These are phyloP conservation scores for Rhipidura dahli DNA, from an alignment of 2,113 vertebrate genomes.

Conservation along the genomic window DNA sequence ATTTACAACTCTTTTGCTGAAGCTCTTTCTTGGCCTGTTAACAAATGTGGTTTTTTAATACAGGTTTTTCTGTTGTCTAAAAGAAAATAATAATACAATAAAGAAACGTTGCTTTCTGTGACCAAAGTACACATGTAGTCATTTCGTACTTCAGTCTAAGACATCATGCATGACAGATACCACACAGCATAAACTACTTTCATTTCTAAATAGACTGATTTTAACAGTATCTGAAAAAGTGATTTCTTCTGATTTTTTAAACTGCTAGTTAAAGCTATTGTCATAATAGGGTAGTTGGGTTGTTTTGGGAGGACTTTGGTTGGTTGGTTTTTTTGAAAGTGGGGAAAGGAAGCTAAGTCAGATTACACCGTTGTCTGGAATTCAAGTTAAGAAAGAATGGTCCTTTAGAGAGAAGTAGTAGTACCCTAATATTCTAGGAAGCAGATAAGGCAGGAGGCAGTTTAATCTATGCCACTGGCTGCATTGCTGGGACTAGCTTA, in stretches of 20 bases:
- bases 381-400: neutral
- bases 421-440: neutral
- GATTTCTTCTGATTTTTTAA: neutral
- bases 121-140: neutral
- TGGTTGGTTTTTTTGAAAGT: neutral
- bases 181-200: neutral
- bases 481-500: neutral
- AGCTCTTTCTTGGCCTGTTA: neutral
- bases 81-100: neutral
- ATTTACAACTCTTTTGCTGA: neutral
- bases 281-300: neutral
- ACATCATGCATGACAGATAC: neutral
- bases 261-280: neutral
- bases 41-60: neutral
- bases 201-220: neutral
- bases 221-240: neutral
- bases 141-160: neutral
- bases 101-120: neutral
- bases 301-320: neutral
- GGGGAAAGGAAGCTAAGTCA: neutral
- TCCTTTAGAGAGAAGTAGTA: neutral
- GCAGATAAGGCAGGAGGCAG: neutral
- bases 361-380: neutral
- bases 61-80: neutral
- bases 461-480: neutral